A percentile compares a stretch with the other conserved stretches of the same genome.
Conservation (phyloP, 1,140 invertebrate genomes). For the Drosophila carrolli region DNA sequence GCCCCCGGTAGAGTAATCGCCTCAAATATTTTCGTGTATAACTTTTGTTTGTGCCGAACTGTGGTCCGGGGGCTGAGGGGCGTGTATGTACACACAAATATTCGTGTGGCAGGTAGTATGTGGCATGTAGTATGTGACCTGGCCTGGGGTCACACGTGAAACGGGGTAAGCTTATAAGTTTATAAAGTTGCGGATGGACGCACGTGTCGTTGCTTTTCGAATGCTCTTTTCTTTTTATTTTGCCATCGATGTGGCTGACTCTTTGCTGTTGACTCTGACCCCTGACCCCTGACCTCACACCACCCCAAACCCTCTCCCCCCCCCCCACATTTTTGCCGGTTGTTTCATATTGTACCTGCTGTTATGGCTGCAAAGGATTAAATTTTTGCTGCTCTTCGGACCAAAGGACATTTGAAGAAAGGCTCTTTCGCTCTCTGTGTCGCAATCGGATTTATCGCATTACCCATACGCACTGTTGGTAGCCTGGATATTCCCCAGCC, state of each 20-base stretch:
- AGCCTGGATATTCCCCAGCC: slow-evolving; percentile 27
- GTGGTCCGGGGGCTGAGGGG: not conserved
- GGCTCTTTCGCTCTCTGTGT: not conserved
- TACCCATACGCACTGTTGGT: slow-evolving; percentile 54
- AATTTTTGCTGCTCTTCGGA: slow-evolving; percentile 26
- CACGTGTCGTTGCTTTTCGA: slow-evolving; percentile 50
- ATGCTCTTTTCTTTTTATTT: slow-evolving; percentile 4
- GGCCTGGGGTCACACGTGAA: slow-evolving; percentile 25
- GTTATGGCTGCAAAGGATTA: slow-evolving; percentile 49
- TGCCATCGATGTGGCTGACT: slow-evolving; percentile 28
- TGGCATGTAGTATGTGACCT: slow-evolving; percentile 12
- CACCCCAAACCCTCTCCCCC: not conserved
- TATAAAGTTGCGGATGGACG: slow-evolving; percentile 52
- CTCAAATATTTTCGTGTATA: slow-evolving; percentile 42
- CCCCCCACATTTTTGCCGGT: slow-evolving; percentile 21
- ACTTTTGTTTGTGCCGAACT: slow-evolving; percentile 30
- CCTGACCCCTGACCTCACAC: not conserved
- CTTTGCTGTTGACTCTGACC: slow-evolving; percentile 42
- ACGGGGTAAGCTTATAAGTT: slow-evolving; percentile 43
- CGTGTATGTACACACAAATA: not conserved
- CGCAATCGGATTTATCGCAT: slow-evolving; percentile 44
- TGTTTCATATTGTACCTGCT: not conserved
- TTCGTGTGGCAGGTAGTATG: not conserved
- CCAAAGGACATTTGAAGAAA: slow-evolving; percentile 19
- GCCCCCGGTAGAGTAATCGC: slow-evolving; percentile 20